Evolutionary conservation across 2,113 vertebrate genomes (phyloP).

Genomic region (Spermophilus dauricus): DNA sequence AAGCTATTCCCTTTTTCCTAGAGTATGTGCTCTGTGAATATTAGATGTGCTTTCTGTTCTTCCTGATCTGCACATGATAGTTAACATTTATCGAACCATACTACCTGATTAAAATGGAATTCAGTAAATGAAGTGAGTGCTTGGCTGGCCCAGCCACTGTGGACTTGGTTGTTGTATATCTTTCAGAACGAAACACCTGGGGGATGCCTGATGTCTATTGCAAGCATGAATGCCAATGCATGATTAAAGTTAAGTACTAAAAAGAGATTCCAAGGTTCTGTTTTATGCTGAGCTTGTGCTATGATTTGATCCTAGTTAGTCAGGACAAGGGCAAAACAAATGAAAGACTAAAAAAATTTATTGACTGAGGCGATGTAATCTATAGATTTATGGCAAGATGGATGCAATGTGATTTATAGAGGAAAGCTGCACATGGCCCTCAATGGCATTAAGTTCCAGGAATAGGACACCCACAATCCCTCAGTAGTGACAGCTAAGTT

Average conservation of each 20-base stretch:
- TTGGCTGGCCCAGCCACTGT: neutral
- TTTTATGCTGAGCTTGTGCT: conserved; percentile 69
- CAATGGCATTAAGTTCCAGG: neutral
- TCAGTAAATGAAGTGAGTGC: neutral
- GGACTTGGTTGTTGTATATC: neutral
- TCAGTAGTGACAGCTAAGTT: neutral
- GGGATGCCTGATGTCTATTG: neutral
- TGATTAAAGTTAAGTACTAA: conserved; percentile 53
- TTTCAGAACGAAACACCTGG: neutral
- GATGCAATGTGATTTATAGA: conserved; percentile 62
- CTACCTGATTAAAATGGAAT: conserved; percentile 24
- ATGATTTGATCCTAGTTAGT: conserved; percentile 65
- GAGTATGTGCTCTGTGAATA: neutral
- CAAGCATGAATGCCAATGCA: neutral
- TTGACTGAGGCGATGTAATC: conserved; percentile 62
- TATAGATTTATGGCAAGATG: conserved; percentile 68
- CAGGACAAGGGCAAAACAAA: conserved; percentile 63
- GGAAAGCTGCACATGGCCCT: conserved; percentile 5
- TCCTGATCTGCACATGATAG: neutral
- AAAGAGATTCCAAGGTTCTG: conserved; percentile 44
- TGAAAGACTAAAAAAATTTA: conserved; percentile 63
- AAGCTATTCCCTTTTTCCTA: neutral
- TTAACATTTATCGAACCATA: conserved; percentile 36
- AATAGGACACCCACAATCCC: neutral
- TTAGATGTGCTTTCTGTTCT: neutral